These are phyloP conservation scores for Euplagia quadripunctaria DNA, from an alignment of 2,888 invertebrate species.

Conservation along the genomic window DNA sequence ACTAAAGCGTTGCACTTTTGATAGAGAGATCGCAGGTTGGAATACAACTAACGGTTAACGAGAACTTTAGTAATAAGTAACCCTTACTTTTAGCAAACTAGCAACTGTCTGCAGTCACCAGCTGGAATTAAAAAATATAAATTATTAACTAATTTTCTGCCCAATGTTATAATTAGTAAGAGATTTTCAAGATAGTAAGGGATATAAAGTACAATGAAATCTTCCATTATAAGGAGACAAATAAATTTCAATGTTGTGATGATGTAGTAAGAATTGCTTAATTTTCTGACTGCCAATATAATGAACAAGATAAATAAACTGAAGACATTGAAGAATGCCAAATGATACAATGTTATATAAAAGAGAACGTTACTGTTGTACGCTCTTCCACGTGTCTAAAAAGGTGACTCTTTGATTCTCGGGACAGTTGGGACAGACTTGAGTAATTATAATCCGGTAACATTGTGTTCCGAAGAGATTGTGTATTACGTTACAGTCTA, in stretches of 20 bases:
- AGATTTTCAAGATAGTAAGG: neutral
- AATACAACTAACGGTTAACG: too few species aligned
- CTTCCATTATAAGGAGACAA: neutral
- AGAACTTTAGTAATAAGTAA: too few species aligned
- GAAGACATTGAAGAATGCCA: neutral
- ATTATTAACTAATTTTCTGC: too few species aligned
- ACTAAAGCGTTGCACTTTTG: too few species aligned
- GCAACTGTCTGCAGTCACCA: too few species aligned
- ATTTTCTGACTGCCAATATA: neutral
- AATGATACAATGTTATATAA: neutral
- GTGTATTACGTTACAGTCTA: slow-evolving; percentile 46
- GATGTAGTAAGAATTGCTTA: neutral
- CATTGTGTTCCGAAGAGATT: slow-evolving; percentile 42
- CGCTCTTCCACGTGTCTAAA: neutral
- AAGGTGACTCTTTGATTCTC: neutral
- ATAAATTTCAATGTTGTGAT: neutral
- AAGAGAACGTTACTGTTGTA: neutral
- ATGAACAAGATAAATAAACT: neutral
- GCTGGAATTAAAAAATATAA: too few species aligned
- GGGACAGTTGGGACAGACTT: neutral
- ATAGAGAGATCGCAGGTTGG: too few species aligned
- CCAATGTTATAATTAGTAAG: too few species aligned
- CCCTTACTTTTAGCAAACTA: too few species aligned
- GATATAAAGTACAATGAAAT: neutral
- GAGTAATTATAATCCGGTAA: slow-evolving; percentile 15